A percentile compares a stretch with the other conserved stretches of the same genome.
These are phyloP conservation scores for Drosophila melanica DNA, from an alignment of 1,140 invertebrate genomes.

Conservation along the genomic window DNA sequence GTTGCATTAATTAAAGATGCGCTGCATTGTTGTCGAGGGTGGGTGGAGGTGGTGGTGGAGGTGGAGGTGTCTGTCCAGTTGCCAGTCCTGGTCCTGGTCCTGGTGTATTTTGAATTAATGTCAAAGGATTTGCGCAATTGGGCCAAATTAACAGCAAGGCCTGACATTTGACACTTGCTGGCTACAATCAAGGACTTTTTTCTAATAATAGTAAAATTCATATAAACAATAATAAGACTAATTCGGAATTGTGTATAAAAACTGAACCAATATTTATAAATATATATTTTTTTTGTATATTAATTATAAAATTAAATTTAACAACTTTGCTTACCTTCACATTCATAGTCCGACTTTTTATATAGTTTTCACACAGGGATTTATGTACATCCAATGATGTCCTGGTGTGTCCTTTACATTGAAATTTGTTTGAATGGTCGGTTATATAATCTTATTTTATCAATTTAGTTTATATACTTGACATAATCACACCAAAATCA, in stretches of 20 bases:
- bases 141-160: constrained; percentile 38
- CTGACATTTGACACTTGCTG: constrained; percentile 11
- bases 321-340: neutral
- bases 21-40: constrained; percentile 41
- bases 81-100: constrained; percentile 14
- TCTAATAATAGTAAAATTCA: too few species aligned
- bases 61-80: neutral
- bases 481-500: neutral
- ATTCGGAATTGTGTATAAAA: too few species aligned
- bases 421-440: too few species aligned
- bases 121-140: constrained; percentile 61
- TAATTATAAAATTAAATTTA: too few species aligned
- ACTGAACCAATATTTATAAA: too few species aligned
- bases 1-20: constrained; percentile 68
- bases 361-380: too few species aligned
- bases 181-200: neutral
- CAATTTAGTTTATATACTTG: neutral
- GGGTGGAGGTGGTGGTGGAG: too few species aligned
- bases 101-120: constrained; percentile 61
- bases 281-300: too few species aligned
- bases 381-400: too few species aligned
- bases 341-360: neutral
- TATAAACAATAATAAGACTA: too few species aligned
- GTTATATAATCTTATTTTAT: neutral
- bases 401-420: too few species aligned